These are phyloP conservation scores for Catalaphyllia jardinei DNA, from an alignment of 64 coral and sea anemone species.

Conservation along the genomic window DNA sequence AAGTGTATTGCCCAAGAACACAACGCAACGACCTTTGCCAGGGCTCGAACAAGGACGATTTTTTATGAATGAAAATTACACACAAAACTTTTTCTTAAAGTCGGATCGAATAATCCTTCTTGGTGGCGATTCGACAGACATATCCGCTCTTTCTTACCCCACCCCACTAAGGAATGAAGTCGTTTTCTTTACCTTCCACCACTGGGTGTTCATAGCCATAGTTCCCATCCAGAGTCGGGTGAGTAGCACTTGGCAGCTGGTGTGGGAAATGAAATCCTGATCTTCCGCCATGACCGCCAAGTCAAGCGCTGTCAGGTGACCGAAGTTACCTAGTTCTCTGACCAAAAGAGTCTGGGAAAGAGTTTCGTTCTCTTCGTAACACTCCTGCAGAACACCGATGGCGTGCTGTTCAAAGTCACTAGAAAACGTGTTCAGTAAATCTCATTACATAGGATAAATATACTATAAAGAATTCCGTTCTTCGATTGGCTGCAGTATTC, in stretches of 20 bases:
- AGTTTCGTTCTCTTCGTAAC: slow-evolving; percentile 83
- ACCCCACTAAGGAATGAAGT: background rate
- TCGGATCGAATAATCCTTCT: too few relatives aligned
- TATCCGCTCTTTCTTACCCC: background rate
- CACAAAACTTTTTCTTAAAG: too few relatives aligned
- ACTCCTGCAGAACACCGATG: slow-evolving; percentile 79
- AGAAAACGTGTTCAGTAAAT: background rate
- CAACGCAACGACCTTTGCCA: too few relatives aligned
- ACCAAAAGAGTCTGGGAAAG: slow-evolving; percentile 90
- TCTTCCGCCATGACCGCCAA: slow-evolving; percentile 78
- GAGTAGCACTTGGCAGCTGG: slow-evolving; percentile 87
- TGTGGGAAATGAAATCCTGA: slow-evolving; percentile 94
- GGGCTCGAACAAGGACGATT: too few relatives aligned
- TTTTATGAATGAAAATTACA: too few relatives aligned
- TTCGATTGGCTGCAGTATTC: too few relatives aligned
- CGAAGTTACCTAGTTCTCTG: slow-evolving; percentile 74
- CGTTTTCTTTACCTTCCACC: slow-evolving; percentile 72
- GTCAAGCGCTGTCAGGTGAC: slow-evolving; percentile 86
- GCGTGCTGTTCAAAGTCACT: slow-evolving; percentile 91
- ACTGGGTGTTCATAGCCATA: slow-evolving; percentile 93
- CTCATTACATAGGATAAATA: background rate
- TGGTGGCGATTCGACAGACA: too few relatives aligned
- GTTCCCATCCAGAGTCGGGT: slow-evolving; percentile 97
- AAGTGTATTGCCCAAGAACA: too few relatives aligned
- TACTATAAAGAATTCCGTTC: too few relatives aligned